phyloP scores from a whole-genome alignment of 2,113 vertebrate species.

The Lates calcarifer region DNA sequence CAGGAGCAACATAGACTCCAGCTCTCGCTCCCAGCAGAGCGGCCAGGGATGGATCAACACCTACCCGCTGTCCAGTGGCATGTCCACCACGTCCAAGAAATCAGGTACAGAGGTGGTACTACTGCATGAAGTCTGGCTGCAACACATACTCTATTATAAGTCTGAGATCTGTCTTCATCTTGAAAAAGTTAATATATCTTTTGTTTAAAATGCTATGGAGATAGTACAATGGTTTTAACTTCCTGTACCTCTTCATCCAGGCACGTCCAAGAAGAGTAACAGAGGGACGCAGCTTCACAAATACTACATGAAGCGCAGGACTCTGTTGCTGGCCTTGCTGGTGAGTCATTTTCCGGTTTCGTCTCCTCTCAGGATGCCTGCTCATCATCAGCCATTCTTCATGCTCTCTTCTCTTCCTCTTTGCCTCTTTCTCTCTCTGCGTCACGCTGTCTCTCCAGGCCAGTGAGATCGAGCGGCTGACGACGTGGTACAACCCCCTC shows the following conservation, averaged over 20 bases:
- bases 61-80: slow-evolving; percentile 96
- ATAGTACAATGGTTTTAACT: too few species aligned
- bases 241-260: slow-evolving; percentile 69
- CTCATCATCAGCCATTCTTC: background rate
- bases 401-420: background rate
- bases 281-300: slow-evolving; percentile 97
- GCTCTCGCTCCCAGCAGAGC: slow-evolving; percentile 92
- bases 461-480: slow-evolving; percentile 96
- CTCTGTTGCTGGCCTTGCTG: slow-evolving; percentile 92
- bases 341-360: slow-evolving; percentile 75
- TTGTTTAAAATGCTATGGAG: too few species aligned
- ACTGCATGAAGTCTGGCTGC: too few species aligned
- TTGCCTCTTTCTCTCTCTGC: too few species aligned
- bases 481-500: slow-evolving; percentile 98
- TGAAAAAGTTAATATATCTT: too few species aligned
- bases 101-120: too few species aligned
- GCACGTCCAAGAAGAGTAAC: slow-evolving; percentile 97
- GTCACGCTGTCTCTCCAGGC: slow-evolving; percentile 87
- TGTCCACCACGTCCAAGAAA: slow-evolving; percentile 99
- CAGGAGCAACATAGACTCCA: slow-evolving; percentile 92
- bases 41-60: slow-evolving; percentile 99
- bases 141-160: too few species aligned
- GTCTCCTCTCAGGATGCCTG: too few species aligned
- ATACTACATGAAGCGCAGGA: slow-evolving; percentile 99
- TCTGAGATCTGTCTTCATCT: too few species aligned